Evolutionary conservation across 2,797 vertebrate species (phyloP).

Genomic region (Thaleichthys pacificus): DNA sequence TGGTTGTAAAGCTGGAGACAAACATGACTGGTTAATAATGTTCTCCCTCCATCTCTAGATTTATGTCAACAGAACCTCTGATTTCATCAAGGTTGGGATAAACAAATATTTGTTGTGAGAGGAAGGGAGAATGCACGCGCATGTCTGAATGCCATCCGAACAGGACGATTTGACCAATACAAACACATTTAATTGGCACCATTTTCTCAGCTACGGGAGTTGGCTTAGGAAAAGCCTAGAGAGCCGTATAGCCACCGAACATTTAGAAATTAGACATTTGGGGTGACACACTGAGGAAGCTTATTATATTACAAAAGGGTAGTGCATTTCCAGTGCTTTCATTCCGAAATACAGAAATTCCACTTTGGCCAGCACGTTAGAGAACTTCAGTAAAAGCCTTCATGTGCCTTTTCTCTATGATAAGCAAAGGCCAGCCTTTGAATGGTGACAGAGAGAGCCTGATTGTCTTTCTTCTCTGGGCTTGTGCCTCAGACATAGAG

Average conservation of each 20-base stretch:
- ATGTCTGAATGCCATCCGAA: conserved; percentile 1
- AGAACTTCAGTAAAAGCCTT: conserved; percentile 11
- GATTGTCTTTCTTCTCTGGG: conserved; percentile 12
- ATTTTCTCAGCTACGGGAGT: background rate
- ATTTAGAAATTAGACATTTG: background rate
- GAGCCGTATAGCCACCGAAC: background rate
- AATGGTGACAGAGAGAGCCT: conserved; percentile 16
- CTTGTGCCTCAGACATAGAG: conserved; percentile 10
- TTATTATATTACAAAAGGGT: conserved; percentile 8
- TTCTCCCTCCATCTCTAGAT: background rate
- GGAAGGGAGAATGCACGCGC: background rate
- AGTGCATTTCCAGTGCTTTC: background rate
- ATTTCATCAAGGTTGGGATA: conserved; percentile 1
- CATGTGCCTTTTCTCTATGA: conserved; percentile 1
- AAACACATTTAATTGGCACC: background rate
- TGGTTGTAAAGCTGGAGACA: background rate
- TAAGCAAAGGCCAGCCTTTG: conserved; percentile 26
- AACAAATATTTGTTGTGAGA: background rate
- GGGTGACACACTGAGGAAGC: background rate
- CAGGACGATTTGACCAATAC: background rate
- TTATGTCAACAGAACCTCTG: conserved; percentile 11
- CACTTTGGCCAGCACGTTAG: conserved; percentile 5
- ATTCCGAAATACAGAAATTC: background rate
- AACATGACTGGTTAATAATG: conserved; percentile 14
- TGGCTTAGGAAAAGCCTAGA: background rate